Evolutionary conservation across 2,797 vertebrate genomes (phyloP).

Genomic region (Phalanger gymnotis): DNA sequence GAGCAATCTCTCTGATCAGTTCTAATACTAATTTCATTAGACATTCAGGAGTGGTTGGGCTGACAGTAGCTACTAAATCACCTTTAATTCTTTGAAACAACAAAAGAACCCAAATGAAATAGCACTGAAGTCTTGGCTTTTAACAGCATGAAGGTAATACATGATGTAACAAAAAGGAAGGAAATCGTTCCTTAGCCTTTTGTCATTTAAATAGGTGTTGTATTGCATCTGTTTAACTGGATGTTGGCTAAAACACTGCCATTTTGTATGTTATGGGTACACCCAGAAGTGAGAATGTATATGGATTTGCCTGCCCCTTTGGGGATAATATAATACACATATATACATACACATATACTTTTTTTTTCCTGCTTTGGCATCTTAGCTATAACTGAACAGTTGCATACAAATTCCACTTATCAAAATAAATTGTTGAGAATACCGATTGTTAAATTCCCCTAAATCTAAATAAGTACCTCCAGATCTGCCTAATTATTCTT

Average conservation of each 20-base stretch:
- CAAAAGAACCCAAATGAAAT: neutral
- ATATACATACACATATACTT: neutral
- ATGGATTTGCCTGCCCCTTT: neutral
- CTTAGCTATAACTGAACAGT: neutral
- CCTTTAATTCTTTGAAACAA: neutral
- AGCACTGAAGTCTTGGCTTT: neutral
- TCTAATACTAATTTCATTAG: slow-evolving; percentile 2
- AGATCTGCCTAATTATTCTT: neutral
- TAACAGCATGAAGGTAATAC: neutral
- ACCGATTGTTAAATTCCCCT: neutral
- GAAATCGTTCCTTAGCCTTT: neutral
- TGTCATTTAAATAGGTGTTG: neutral
- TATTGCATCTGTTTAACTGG: neutral
- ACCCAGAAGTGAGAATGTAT: neutral
- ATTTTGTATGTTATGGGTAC: neutral
- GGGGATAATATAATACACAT: neutral
- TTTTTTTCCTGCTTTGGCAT: neutral
- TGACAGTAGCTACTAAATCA: neutral
- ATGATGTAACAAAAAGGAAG: neutral
- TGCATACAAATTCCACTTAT: neutral
- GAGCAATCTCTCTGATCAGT: neutral
- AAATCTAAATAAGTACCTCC: neutral
- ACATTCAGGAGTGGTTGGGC: neutral
- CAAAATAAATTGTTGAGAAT: neutral
- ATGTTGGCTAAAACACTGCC: neutral